Conservation (phyloP, 2,797 vertebrate species). For the Enteromius argenteus region DNA sequence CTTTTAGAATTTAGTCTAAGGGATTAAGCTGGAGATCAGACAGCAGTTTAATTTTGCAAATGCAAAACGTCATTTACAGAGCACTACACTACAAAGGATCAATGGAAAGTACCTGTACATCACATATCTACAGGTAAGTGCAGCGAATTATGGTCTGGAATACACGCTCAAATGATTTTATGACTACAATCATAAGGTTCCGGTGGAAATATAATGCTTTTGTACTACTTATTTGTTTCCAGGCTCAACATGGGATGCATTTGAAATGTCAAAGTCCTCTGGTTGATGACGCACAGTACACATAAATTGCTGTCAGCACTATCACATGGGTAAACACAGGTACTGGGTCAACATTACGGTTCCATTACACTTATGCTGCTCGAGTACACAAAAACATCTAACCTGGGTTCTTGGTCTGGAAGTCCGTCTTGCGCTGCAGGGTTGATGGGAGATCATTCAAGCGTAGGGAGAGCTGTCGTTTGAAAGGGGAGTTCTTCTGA, state of each 20-base stretch:
- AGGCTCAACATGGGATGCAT: not conserved
- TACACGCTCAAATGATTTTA: not conserved
- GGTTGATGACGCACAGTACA: slow-evolving; percentile 7
- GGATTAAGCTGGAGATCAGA: slow-evolving; percentile 11
- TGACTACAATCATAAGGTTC: not conserved
- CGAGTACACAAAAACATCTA: slow-evolving; percentile 51
- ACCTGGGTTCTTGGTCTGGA: slow-evolving; percentile 86
- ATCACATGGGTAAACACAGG: not conserved
- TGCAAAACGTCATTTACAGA: not conserved
- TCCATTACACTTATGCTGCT: not conserved
- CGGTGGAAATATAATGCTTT: not conserved
- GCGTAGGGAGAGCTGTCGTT: slow-evolving; percentile 90
- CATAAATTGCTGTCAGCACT: not conserved
- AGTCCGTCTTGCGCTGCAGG: slow-evolving; percentile 89
- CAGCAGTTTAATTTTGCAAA: not conserved
- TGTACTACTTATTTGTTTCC: not conserved
- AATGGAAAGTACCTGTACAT: not conserved
- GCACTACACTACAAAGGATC: not conserved
- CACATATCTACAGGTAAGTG: slow-evolving; percentile 9
- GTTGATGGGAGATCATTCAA: slow-evolving; percentile 94
- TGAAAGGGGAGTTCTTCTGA: slow-evolving; percentile 93
- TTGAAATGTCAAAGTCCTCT: not conserved
- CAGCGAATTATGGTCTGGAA: slow-evolving; percentile 6
- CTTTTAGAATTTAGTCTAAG: slow-evolving; percentile 29
- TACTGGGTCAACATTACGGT: not conserved